Conservation (phyloP, 2,888 invertebrate species). For the Epiblema foenella region DNA sequence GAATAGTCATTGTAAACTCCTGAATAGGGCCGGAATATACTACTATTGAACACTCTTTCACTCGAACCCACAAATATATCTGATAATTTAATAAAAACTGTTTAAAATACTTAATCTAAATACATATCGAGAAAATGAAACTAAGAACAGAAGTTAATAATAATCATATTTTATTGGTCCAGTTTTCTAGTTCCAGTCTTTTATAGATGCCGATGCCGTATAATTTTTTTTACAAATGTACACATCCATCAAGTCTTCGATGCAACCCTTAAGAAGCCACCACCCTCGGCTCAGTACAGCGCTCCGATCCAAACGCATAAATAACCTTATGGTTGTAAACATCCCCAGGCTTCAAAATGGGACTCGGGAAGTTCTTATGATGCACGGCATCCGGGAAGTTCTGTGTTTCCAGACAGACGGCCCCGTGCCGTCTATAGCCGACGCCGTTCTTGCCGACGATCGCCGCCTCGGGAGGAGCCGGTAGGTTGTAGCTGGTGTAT, state of each 20-base stretch:
- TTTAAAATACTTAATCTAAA: too few relatives aligned
- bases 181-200: background rate
- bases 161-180: too few relatives aligned
- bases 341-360: constrained; percentile 86
- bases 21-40: too few relatives aligned
- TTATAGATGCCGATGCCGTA: background rate
- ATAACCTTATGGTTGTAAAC: constrained; percentile 86
- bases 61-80: too few relatives aligned
- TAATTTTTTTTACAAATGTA: too few relatives aligned
- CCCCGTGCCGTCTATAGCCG: constrained; percentile 88
- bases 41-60: too few relatives aligned
- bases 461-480: constrained; percentile 75
- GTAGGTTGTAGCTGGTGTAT: constrained; percentile 92
- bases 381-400: constrained; percentile 93
- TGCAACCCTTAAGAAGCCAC: constrained; percentile 21
- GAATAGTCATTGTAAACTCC: too few relatives aligned
- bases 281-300: constrained; percentile 26
- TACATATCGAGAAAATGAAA: too few relatives aligned
- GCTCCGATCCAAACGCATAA: constrained; percentile 85
- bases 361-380: constrained; percentile 88
- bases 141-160: background rate
- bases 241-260: background rate
- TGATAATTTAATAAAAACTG: too few relatives aligned
- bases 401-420: constrained; percentile 93
- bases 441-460: constrained; percentile 68